Percentiles rank a stretch among this genome's conserved stretches.
These are phyloP conservation scores for Maconellicoccus hirsutus DNA, from an alignment of 1,140 invertebrate genomes.

Conservation along the genomic window DNA sequence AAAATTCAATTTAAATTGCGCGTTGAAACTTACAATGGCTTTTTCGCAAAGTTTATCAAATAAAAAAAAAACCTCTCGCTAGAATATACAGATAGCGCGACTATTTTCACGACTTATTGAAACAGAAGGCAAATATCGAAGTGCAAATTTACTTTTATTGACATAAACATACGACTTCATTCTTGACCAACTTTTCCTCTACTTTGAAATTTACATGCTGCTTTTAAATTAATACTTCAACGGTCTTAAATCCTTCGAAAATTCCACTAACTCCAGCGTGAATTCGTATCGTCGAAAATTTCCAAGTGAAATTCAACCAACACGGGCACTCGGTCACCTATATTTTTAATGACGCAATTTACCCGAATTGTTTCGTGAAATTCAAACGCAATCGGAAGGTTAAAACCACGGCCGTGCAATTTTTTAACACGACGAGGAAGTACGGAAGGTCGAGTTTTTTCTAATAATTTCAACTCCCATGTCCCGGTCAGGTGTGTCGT, in stretches of 20 bases:
- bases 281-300: no score
- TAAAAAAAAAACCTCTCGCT: neutral
- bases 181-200: neutral
- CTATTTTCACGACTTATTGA: neutral
- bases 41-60: neutral
- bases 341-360: no score
- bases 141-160: neutral
- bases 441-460: neutral
- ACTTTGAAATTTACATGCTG: neutral
- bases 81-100: neutral
- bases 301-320: no score
- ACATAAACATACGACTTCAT: constrained; percentile 10
- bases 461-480: neutral
- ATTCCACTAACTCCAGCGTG: no score
- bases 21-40: neutral
- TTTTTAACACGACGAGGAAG: neutral
- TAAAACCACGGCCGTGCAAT: neutral
- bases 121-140: neutral
- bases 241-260: no score
- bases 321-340: no score
- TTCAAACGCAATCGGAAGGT: neutral
- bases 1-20: neutral
- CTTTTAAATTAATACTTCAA: neutral
- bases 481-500: no score
- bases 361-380: neutral